Percentiles rank a stretch among this genome's conserved stretches.
Conservation (phyloP, 2,113 vertebrate species). For the Struthidea cinerea region DNA sequence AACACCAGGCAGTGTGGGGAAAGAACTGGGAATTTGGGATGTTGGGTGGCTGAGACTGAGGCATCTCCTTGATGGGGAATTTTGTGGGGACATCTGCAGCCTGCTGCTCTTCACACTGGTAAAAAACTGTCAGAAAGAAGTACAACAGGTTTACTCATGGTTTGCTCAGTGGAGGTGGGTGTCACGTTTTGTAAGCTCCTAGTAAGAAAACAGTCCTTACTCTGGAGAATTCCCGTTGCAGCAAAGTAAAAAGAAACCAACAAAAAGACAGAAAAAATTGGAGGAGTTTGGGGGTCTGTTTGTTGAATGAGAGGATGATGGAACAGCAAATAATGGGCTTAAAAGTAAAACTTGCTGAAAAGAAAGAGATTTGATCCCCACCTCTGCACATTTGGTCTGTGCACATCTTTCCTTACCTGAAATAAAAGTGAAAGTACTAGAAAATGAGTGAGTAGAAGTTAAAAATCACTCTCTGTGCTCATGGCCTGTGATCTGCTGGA, state of each 20-base stretch:
- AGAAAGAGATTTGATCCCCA: not conserved
- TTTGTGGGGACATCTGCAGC: not conserved
- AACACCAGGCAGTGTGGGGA: not conserved
- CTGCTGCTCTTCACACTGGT: not conserved
- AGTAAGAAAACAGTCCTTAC: not conserved
- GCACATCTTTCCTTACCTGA: not conserved
- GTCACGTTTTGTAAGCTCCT: fast-evolving
- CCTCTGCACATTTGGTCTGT: not conserved
- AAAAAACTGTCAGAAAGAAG: not conserved
- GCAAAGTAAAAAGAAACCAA: not conserved
- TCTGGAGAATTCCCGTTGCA: not conserved
- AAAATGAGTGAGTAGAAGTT: not conserved
- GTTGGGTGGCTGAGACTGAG: not conserved
- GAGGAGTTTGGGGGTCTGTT: not conserved
- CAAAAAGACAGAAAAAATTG: not conserved
- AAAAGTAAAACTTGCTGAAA: not conserved
- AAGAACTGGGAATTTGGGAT: not conserved
- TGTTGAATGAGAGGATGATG: not conserved
- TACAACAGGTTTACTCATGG: not conserved
- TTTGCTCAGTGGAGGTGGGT: not conserved
- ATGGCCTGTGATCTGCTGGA: not conserved
- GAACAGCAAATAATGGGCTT: not conserved
- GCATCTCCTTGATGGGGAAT: not conserved
- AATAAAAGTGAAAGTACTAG: not conserved
- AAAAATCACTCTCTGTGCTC: not conserved